These are phyloP conservation scores for Passer domesticus DNA, from an alignment of 2,113 vertebrate species.

Conservation along the genomic window DNA sequence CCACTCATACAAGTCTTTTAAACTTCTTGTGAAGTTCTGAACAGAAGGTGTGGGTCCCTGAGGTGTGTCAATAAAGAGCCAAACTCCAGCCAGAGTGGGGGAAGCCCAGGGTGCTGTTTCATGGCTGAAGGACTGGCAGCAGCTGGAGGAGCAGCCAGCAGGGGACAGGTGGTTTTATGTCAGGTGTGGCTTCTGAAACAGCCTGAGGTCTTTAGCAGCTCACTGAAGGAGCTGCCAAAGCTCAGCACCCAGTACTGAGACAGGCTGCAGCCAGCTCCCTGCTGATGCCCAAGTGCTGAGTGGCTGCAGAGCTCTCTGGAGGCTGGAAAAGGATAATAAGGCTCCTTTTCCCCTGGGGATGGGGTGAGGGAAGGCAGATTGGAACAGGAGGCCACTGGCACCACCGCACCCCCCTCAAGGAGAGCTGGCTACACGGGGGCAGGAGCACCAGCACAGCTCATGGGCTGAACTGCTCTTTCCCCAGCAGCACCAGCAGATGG, in stretches of 20 bases:
- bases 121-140: background rate
- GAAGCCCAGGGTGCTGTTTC: background rate
- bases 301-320: background rate
- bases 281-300: background rate
- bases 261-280: background rate
- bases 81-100: background rate
- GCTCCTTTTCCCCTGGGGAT: background rate
- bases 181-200: no score
- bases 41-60: background rate
- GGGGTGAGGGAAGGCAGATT: background rate
- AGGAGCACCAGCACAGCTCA: background rate
- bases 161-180: no score
- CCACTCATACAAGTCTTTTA: background rate
- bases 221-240: no score
- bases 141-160: background rate
- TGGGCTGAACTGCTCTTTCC: background rate
- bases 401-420: background rate
- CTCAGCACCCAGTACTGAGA: background rate
- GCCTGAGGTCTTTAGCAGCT: no score
- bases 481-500: background rate
- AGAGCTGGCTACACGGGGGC: accelerated
- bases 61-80: background rate
- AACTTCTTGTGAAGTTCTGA: background rate
- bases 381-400: background rate
- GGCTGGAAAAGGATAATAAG: background rate